These are phyloP conservation scores for Drosophila kurseongensis DNA, from an alignment of 1,140 invertebrate genomes.

Conservation along the genomic window DNA sequence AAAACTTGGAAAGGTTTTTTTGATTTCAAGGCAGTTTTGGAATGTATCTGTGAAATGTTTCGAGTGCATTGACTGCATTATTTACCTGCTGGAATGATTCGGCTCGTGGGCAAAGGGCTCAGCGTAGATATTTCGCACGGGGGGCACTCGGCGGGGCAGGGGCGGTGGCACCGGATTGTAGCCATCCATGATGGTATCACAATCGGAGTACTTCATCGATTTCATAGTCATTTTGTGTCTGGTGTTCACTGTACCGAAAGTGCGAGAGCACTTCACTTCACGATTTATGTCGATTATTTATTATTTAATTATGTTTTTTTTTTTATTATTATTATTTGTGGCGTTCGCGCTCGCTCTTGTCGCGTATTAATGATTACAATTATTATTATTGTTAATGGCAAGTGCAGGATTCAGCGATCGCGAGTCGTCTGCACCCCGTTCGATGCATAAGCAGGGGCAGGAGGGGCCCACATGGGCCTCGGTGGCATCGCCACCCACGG, in stretches of 20 bases:
- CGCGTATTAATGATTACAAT: slow-evolving; percentile 26
- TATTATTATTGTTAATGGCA: slow-evolving; percentile 62
- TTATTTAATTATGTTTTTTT: slow-evolving; percentile 33
- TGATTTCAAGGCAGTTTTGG: neutral
- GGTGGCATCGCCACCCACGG: slow-evolving; percentile 38
- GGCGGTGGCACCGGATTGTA: slow-evolving; percentile 86
- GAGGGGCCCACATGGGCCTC: slow-evolving; percentile 37
- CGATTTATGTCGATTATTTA: slow-evolving; percentile 47
- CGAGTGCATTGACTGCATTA: slow-evolving; percentile 11
- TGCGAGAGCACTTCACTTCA: slow-evolving; percentile 34
- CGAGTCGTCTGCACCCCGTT: slow-evolving; percentile 27
- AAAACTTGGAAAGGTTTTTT: too few relatives aligned
- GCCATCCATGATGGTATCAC: slow-evolving; percentile 86
- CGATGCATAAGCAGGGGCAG: slow-evolving; percentile 29
- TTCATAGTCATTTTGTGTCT: slow-evolving; percentile 84
- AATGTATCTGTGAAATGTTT: neutral
- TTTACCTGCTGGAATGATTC: slow-evolving; percentile 84
- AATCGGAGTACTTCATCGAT: slow-evolving; percentile 85
- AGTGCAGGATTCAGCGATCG: slow-evolving; percentile 7
- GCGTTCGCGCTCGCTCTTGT: neutral
- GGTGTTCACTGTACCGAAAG: slow-evolving; percentile 24
- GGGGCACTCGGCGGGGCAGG: slow-evolving; percentile 85
- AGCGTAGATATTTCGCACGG: slow-evolving; percentile 86
- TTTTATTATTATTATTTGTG: neutral
- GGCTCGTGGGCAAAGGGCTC: slow-evolving; percentile 86